Conservation (phyloP, 2,113 vertebrate genomes). For the Felis catus region F.catus_Fca126_mat1.0 CM031420.1:96152501-96153000, state of each 20-base stretch:
- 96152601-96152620: constrained; percentile 80
- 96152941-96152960: constrained; percentile 87
- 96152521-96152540: constrained; percentile 70
- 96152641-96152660: constrained; percentile 85
- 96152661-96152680: constrained; percentile 86
- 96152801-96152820: constrained; percentile 98
- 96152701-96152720: constrained; percentile 90
- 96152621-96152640: constrained; percentile 78
- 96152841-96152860: constrained; percentile 92
- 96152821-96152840: constrained; percentile 93
- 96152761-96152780: constrained; percentile 94
- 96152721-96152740: constrained; percentile 88
- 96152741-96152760: constrained; percentile 86
- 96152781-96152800: constrained; percentile 97
- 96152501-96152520: constrained; percentile 46
- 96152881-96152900: constrained; percentile 99
- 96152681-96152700: constrained; percentile 84
- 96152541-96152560: constrained; percentile 42
- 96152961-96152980: constrained; percentile 86
- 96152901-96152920: constrained; percentile 97
- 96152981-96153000: constrained; percentile 95
- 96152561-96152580: constrained; percentile 55
- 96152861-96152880: constrained; percentile 91
- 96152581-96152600: constrained; percentile 50
- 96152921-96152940: constrained; percentile 91